A percentile compares a stretch with the other conserved stretches of the same genome.
These are phyloP conservation scores for Dreissena polymorpha DNA, from an alignment of 1,140 invertebrate species.

Conservation along the genomic window DNA sequence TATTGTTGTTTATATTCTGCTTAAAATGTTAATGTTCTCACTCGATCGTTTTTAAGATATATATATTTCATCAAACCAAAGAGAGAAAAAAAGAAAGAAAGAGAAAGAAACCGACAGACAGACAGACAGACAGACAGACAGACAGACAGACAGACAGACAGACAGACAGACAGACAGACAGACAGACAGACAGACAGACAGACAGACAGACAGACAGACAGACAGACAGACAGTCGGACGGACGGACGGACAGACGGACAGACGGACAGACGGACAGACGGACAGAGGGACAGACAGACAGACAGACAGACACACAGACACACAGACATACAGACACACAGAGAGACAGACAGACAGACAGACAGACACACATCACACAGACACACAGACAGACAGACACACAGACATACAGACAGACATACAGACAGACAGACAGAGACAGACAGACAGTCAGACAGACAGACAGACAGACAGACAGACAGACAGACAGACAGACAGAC, in stretches of 20 bases:
- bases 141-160: constrained; percentile 7
- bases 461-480: constrained; percentile 7
- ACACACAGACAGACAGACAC: constrained; percentile 1
- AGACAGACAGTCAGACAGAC: no score
- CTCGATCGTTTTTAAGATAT: no score
- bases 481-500: constrained; percentile 7
- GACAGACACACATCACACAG: no score
- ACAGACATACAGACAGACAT: no score
- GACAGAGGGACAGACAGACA: no score
- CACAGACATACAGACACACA: not conserved
- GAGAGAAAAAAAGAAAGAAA: not conserved
- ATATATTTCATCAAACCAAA: no score
- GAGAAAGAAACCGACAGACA: not conserved
- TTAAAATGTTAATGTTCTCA: no score
- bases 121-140: constrained; percentile 7
- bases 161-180: constrained; percentile 7
- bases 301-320: constrained; percentile 4
- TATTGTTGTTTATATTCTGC: no score
- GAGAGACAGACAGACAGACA: constrained; percentile 1
- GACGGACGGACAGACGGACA: no score
- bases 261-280: no score
- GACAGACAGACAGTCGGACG: constrained; percentile 6
- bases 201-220: constrained; percentile 7
- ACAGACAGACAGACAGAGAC: no score
- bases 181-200: constrained; percentile 7